Evolutionary conservation across 2,797 vertebrate species (phyloP).

Genomic region (Gallinago nigripennis): DNA sequence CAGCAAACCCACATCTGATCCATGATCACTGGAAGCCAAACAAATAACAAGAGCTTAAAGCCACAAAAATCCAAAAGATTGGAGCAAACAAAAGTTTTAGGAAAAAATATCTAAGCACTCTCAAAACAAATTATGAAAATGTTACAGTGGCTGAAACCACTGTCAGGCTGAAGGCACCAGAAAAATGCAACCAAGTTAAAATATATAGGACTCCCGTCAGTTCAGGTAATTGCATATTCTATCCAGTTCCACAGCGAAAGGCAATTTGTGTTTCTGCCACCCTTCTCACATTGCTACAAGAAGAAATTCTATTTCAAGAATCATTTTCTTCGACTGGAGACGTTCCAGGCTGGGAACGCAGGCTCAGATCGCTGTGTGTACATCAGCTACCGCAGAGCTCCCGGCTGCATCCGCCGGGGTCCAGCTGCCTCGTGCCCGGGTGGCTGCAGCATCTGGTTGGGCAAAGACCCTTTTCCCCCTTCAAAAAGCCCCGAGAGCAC

Average conservation of each 20-base stretch:
- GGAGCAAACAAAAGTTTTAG: neutral
- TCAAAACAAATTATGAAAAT: neutral
- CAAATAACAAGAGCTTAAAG: neutral
- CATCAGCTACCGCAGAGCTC: neutral
- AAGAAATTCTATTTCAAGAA: conserved; percentile 49
- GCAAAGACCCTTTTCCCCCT: neutral
- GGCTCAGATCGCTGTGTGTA: accelerated
- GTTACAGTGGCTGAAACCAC: neutral
- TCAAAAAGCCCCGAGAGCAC: neutral
- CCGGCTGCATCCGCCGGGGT: neutral
- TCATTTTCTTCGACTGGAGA: neutral
- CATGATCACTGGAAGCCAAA: neutral
- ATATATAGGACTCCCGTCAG: neutral
- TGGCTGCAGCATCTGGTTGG: neutral
- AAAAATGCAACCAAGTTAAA: neutral
- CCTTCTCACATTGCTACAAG: neutral
- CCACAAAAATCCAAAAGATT: neutral
- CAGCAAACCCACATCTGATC: neutral
- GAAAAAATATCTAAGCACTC: neutral
- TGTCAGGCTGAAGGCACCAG: neutral
- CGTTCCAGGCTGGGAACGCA: neutral
- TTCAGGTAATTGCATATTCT: conserved; percentile 21
- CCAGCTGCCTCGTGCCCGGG: neutral
- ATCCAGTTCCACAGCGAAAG: neutral
- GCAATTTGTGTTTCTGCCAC: conserved; percentile 21